Evolutionary conservation across 2,888 invertebrate species (phyloP), one percentile per base, ranked within the genome.

Genomic region (Ypsolopha sequella): DNA sequence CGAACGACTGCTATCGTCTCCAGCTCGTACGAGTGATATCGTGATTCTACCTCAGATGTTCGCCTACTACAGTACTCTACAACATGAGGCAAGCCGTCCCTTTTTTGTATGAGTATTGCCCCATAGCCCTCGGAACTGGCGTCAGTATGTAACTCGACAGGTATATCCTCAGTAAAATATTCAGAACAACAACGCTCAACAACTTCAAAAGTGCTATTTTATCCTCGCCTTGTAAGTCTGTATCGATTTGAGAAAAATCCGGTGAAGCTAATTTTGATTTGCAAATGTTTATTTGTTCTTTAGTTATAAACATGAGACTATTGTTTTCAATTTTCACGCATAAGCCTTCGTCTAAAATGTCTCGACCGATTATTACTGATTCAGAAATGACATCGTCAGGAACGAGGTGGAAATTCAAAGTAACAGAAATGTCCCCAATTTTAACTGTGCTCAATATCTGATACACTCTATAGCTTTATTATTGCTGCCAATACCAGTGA

Each of bases 401-500:
- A 13, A 53, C 39, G 1, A 53, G 48, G n/a, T 51, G 51, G n/a
- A 53, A 39, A 8, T 48, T 10, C 6, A 48, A 11, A 9, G 36
- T 13, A 10, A 51, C 14, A 2, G 35, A 10, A 10, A 41, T 24
- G 10, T 13, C 11, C 34, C 48, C 47, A 2, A 53, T 36, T 10
- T 41, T n/a, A 11, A 48, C 39, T 6, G 7, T 1, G 10, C 38
- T 13, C 6, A 11, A 14, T 9, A 50, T 34, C 46, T 53, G 53
- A 7, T 24, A n/a, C 2, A 10, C 43, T 49, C 52, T 41, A 6
- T 52, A 0, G 9, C 6, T 7, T 54, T 45, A 36, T n/a, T 48
- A 7, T 51, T 9, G 7, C 53, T 13, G 41, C 54, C 50, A 7
- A 56, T 54, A 13, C 58, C 57, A 2, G 35, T 36, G 11, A 57